A percentile compares a stretch with the other conserved stretches of the same genome.
Conservation (phyloP, 1,140 invertebrate species). For the Ostrea denselamellosa region DNA sequence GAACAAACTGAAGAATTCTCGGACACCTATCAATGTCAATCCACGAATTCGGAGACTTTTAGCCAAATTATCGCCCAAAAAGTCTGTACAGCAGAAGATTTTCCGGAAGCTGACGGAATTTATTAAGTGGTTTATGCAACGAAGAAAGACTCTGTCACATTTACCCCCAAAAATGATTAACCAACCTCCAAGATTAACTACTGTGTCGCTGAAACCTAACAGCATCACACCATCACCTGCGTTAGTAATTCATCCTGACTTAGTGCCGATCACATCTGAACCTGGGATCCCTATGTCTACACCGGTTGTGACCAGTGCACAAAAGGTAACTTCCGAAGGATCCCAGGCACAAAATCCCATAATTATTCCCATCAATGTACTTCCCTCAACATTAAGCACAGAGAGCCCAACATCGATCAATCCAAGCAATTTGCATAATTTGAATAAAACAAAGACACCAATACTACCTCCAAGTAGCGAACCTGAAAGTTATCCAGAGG, state of each 20-base stretch:
- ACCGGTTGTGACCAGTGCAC: neutral
- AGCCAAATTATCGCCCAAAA: neutral
- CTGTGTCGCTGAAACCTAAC: neutral
- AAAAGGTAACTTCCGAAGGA: neutral
- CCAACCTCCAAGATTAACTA: neutral
- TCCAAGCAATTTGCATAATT: neutral
- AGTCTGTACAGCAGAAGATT: neutral
- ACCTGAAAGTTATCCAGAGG: neutral
- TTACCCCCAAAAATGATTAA: neutral
- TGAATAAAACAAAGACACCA: neutral
- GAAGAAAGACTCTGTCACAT: neutral
- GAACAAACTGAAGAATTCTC: neutral
- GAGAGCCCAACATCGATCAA: neutral
- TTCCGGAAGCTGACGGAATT: neutral
- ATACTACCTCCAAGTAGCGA: neutral
- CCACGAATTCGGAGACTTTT: neutral
- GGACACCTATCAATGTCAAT: neutral
- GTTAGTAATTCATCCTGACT: neutral
- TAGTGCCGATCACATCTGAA: neutral
- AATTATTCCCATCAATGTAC: neutral
- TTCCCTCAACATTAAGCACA: neutral
- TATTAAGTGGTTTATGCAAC: neutral
- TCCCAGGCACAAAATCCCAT: neutral
- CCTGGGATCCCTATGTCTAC: neutral
- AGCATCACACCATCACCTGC: neutral